Evolutionary conservation across 2,888 invertebrate species (phyloP).

Genomic region (Folsomia candida): DNA sequence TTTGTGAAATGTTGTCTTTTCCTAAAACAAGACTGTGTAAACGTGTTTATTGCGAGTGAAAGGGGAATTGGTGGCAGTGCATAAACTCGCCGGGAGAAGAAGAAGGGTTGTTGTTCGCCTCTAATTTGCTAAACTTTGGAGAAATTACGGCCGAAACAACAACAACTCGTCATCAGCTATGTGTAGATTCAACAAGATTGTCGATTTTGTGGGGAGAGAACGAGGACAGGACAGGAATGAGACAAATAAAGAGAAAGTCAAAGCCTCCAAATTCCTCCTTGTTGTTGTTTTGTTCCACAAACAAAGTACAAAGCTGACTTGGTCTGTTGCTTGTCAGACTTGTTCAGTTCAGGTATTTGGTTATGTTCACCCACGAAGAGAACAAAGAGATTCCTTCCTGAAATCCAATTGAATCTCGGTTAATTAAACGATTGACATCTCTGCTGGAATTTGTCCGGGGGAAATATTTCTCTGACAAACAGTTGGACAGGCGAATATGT

Average conservation of each 20-base stretch:
- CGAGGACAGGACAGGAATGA: not conserved
- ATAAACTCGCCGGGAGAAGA: not conserved
- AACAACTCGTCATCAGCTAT: too few relatives aligned
- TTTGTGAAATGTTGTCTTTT: not conserved
- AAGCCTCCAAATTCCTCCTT: not conserved
- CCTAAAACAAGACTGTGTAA: too few relatives aligned
- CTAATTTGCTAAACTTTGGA: not conserved
- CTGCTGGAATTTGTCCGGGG: conserved; percentile 21
- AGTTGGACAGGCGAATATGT: not conserved
- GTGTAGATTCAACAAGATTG: too few relatives aligned
- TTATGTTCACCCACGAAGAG: not conserved
- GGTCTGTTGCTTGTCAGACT: not conserved
- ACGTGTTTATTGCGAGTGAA: too few relatives aligned
- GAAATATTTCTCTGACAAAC: not conserved
- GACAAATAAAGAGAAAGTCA: not conserved
- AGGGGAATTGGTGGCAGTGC: not conserved
- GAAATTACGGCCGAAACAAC: not conserved
- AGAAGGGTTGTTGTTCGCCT: not conserved
- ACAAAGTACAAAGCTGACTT: not conserved
- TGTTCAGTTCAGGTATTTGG: not conserved
- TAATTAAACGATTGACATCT: conserved; percentile 33
- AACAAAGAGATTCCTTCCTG: conserved; percentile 24
- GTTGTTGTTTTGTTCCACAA: not conserved
- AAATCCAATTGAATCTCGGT: conserved; percentile 17
- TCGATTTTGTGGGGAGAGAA: too few relatives aligned